Conservation (phyloP, 2,113 vertebrate species). For the Otis tarda region DNA sequence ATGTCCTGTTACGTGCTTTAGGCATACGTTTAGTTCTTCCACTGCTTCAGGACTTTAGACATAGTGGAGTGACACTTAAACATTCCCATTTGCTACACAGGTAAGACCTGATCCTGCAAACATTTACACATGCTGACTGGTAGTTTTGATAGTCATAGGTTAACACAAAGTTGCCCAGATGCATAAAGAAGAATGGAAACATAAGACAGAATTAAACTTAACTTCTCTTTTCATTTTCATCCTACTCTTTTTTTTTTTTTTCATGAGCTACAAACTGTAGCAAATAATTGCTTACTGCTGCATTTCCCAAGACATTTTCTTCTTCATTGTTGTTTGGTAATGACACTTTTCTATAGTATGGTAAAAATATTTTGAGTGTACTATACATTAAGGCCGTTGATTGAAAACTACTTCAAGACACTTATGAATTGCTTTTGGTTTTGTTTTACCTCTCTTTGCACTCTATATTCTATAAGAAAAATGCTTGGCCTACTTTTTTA, state of each 20-base stretch:
- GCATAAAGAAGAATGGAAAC: not conserved
- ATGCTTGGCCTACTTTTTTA: not conserved
- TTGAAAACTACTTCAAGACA: conserved; percentile 8
- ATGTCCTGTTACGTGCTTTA: not conserved
- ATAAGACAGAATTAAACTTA: not conserved
- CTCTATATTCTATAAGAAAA: conserved; percentile 14
- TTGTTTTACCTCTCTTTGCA: conserved; percentile 42
- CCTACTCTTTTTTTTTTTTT: not conserved
- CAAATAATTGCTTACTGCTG: not conserved
- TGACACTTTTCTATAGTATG: not conserved
- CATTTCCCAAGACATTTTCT: not conserved
- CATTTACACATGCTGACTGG: not conserved
- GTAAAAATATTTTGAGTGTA: not conserved
- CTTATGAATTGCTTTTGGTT: conserved; percentile 2
- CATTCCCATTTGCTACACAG: not conserved
- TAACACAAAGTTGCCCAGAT: not conserved
- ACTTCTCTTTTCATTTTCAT: not conserved
- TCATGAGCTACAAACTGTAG: not conserved
- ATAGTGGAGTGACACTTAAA: not conserved
- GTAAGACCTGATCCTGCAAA: not conserved
- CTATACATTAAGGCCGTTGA: not conserved
- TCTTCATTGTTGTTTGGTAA: not conserved
- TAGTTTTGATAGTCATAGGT: not conserved
- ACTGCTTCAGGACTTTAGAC: not conserved
- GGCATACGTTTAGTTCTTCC: not conserved